These are phyloP conservation scores for Tenthredo scrophulariae DNA, from an alignment of 2,888 invertebrate species.

Conservation along the genomic window DNA sequence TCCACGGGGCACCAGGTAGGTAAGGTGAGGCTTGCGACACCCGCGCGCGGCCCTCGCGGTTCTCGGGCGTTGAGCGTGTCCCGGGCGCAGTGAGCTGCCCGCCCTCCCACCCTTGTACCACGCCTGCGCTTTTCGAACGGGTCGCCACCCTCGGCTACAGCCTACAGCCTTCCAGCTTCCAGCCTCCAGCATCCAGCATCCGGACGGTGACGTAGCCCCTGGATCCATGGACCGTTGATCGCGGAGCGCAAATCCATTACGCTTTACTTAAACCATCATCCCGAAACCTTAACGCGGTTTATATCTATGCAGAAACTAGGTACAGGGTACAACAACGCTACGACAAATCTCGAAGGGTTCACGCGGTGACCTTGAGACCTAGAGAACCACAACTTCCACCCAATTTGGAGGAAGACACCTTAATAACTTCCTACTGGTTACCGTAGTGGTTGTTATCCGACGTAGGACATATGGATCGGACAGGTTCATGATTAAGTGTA, in stretches of 20 bases:
- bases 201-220: conserved; percentile 21
- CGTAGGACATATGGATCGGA: neutral
- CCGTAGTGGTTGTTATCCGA: neutral
- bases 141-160: conserved; percentile 45
- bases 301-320: neutral
- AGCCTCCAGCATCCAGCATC: conserved; percentile 30
- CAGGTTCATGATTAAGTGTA: neutral
- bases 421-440: neutral
- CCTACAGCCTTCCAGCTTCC: conserved; percentile 34
- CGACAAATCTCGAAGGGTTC: neutral
- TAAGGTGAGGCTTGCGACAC: conserved; percentile 42
- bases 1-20: conserved; percentile 19
- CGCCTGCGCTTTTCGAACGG: conserved; percentile 43
- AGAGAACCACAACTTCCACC: conserved; percentile 6
- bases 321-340: neutral
- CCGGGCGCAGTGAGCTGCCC: conserved; percentile 77
- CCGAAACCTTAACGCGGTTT: neutral
- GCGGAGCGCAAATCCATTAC: neutral
- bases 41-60: conserved; percentile 51
- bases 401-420: neutral
- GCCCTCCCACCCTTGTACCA: conserved; percentile 60
- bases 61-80: conserved; percentile 70
- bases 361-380: conserved; percentile 24
- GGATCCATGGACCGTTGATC: neutral
- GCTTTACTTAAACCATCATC: neutral